phyloP scores from a whole-genome alignment of 2,113 vertebrate genomes.

The Electrona antarctica region DNA sequence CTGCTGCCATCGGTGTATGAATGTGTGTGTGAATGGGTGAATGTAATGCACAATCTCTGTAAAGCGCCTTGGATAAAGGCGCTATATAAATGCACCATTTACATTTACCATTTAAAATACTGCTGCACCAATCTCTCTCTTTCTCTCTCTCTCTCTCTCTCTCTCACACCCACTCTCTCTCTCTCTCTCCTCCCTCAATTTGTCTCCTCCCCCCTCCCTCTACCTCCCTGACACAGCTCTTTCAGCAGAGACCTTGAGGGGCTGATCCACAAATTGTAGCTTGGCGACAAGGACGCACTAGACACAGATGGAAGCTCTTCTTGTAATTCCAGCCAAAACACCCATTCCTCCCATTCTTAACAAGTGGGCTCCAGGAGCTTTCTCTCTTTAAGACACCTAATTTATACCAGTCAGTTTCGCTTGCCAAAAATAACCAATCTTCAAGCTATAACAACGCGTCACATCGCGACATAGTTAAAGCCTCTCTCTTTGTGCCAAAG shows the following conservation, averaged over 20 bases:
- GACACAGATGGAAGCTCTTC: constrained; percentile 1
- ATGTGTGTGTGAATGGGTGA: no score
- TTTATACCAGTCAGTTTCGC: no score
- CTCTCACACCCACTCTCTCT: neutral
- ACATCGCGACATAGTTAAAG: no score
- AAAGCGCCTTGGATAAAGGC: no score
- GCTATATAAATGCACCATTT: no score
- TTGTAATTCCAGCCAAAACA: neutral
- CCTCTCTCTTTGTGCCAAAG: no score
- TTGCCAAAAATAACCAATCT: no score
- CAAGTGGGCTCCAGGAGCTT: neutral
- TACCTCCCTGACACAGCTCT: neutral
- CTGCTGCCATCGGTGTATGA: no score
- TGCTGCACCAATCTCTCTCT: constrained; percentile 17
- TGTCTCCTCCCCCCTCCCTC: neutral
- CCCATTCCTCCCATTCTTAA: neutral
- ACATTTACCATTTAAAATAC: no score
- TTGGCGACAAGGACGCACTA: neutral
- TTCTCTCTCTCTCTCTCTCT: neutral
- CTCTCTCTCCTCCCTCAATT: neutral
- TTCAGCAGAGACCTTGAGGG: neutral
- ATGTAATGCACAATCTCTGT: no score
- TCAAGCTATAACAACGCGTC: no score
- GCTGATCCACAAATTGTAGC: neutral
- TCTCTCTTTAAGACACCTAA: no score